phyloP scores from a whole-genome alignment of 1,140 invertebrate species.

The Chrysoperla carnea region DNA sequence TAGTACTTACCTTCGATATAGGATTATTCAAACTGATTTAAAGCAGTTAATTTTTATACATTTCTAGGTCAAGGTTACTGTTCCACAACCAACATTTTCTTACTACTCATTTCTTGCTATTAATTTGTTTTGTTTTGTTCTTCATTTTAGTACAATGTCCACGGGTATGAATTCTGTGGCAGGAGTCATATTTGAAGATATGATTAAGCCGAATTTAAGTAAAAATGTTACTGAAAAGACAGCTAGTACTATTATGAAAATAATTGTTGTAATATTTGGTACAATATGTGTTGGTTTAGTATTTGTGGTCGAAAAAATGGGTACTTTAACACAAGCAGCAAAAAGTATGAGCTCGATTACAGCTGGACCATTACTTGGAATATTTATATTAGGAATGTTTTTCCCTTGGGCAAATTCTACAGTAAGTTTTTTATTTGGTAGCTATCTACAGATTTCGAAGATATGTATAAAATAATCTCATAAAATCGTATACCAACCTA shows the following conservation, averaged over 20 bases:
- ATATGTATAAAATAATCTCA: no score
- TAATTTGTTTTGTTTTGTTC: no score
- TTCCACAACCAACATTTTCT: no score
- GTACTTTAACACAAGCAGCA: constrained; percentile 44
- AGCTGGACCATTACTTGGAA: constrained; percentile 53
- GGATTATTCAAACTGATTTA: no score
- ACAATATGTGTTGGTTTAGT: constrained; percentile 41
- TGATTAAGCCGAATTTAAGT: constrained; percentile 45
- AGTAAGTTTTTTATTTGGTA: constrained; percentile 35
- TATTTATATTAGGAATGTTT: constrained; percentile 63
- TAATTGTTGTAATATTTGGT: constrained; percentile 42
- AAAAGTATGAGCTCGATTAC: constrained; percentile 49
- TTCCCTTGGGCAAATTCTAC: constrained; percentile 50
- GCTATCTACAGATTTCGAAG: no score
- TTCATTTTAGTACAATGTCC: constrained; percentile 52
- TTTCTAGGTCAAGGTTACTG: no score
- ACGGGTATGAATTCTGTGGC: constrained; percentile 64
- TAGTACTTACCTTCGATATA: no score
- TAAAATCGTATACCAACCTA: no score
- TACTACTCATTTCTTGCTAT: no score
- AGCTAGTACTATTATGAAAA: constrained; percentile 49
- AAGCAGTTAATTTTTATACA: no score
- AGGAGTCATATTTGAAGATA: constrained; percentile 64
- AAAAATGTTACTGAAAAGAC: constrained; percentile 32
- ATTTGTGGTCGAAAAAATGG: constrained; percentile 49